Base-by-base conservation (phyloP, 2,113 vertebrate species). In the Eurypyga helias region DNA sequence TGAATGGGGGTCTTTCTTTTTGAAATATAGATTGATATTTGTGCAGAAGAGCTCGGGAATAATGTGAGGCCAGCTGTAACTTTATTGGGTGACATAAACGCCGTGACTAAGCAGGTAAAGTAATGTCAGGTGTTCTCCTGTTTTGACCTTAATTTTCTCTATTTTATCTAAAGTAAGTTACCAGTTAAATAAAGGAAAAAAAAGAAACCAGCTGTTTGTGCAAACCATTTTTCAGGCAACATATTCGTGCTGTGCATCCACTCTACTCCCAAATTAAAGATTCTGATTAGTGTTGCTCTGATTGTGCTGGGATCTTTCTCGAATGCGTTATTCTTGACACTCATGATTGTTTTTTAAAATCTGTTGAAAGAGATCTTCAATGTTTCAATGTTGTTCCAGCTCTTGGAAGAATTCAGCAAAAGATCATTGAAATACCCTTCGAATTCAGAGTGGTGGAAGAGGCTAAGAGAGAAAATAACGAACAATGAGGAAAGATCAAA, bases 41-140 rank as follows among this genome's bases (percentile, higher is more conserved):
- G 98, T 98, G 98, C 99, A 67, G 99, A 99, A 97, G 99, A 99
- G 97, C 94, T 99, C 91, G 99, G 99, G n/a, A 99, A 99, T 97
- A 99, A 99, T 13, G 98, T 99, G 65, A 99, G 79, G 77, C 99
- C 99, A 69, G 97, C 98, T 90, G 99, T 98, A 89, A 96, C 97
- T 93, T 98, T 99, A 67, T 97, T 99, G 21, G 99, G 99, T 92
- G 99, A 99, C 93, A 95, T 99, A 95, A 98, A 97, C 8, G 92
- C 99, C 3, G 97, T 99, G 66, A 98, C 98, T 91, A 89, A 96
- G 81, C 99, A 99, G 99, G 99, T 99, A 98, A 92, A 0, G 1
- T 92, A 29, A 86, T 80, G 60, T 86, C 61, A 52, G 1, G 0
- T 93, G 54, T 91, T 79, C 33, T 91, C 62, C 75, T 65, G 8